phyloP scores from a whole-genome alignment of 2,113 vertebrate genomes.

The Cromileptes altivelis region DNA sequence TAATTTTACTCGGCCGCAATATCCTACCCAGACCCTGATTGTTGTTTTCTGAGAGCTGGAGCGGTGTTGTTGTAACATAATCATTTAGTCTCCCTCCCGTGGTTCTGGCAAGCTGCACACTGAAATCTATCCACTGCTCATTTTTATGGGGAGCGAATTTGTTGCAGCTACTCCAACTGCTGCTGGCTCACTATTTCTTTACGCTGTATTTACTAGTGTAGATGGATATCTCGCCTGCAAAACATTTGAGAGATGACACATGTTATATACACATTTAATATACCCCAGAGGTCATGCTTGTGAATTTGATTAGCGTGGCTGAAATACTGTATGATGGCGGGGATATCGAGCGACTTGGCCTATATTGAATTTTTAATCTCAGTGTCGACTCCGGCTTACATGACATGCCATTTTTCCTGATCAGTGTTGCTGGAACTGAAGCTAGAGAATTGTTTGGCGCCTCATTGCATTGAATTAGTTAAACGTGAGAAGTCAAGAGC shows the following conservation, averaged over 20 bases:
- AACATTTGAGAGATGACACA: constrained; percentile 59
- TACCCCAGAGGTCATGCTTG: constrained; percentile 66
- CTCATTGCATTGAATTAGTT: constrained; percentile 12
- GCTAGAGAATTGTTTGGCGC: constrained; percentile 1
- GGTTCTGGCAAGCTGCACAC: constrained; percentile 70
- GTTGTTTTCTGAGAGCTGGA: constrained; percentile 74
- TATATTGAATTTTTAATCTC: constrained; percentile 69
- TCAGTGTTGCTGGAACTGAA: background rate
- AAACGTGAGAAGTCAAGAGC: constrained; percentile 7
- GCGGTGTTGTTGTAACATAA: constrained; percentile 74
- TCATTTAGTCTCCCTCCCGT: constrained; percentile 77
- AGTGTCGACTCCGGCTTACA: constrained; percentile 5
- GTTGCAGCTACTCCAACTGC: constrained; percentile 55
- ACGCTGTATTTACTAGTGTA: constrained; percentile 53
- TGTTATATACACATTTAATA: constrained; percentile 71
- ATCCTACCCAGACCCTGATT: constrained; percentile 68
- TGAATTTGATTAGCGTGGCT: constrained; percentile 68
- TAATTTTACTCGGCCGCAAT: constrained; percentile 71
- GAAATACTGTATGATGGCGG: constrained; percentile 58
- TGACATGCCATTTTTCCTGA: constrained; percentile 37
- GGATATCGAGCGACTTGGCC: constrained; percentile 64
- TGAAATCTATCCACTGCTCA: constrained; percentile 70
- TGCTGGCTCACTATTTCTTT: constrained; percentile 52
- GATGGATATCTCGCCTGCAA: constrained; percentile 62
- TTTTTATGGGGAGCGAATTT: constrained; percentile 75